Evolutionary conservation across 2,888 invertebrate species (phyloP).

Genomic region (Auanema sp.): DNA sequence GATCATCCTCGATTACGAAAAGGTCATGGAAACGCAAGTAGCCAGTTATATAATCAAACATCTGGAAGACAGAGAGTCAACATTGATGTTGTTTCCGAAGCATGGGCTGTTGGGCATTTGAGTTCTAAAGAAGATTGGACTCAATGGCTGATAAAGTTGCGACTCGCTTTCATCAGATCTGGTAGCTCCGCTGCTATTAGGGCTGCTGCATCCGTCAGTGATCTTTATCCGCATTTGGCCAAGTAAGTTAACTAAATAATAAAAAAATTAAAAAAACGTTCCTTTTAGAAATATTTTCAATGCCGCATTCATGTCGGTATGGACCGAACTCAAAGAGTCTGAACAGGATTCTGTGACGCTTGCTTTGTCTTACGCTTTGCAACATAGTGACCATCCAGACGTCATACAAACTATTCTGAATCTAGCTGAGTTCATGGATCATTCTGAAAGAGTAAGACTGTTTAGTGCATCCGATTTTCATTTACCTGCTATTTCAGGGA

Average conservation of each 20-base stretch:
- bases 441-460: conserved; percentile 77
- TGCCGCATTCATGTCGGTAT: conserved; percentile 97
- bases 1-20: too few species aligned
- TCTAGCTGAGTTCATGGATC: conserved; percentile 98
- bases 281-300: conserved; percentile 85
- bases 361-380: conserved; percentile 80
- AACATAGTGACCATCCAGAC: conserved; percentile 69
- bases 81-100: conserved; percentile 17
- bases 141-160: conserved; percentile 89
- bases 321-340: conserved; percentile 85
- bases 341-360: conserved; percentile 83
- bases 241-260: conserved; percentile 64
- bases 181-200: conserved; percentile 91
- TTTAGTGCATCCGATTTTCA: neutral
- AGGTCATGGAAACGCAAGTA: too few species aligned
- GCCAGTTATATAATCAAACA: too few species aligned
- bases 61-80: too few species aligned
- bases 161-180: conserved; percentile 83
- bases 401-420: conserved; percentile 72
- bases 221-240: conserved; percentile 90
- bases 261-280: neutral
- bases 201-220: conserved; percentile 87
- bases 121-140: conserved; percentile 84
- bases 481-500: conserved; percentile 70
- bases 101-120: conserved; percentile 26